Base-by-base conservation (phyloP, 2,888 invertebrate species). In the Tinea trinotella region DNA sequence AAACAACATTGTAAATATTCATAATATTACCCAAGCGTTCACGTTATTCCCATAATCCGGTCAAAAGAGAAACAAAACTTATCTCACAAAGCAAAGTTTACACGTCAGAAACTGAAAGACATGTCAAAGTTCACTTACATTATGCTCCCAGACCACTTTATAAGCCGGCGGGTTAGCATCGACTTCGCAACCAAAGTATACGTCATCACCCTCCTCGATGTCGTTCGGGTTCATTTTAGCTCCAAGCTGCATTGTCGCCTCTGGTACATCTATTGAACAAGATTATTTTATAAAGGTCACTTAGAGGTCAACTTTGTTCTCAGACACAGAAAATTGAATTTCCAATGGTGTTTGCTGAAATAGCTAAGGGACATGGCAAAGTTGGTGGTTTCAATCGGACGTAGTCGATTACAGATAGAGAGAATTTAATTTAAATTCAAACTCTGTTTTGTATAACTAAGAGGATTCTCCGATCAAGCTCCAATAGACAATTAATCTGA, bases 101-200 rank as follows among this genome's bases (percentile, higher is more conserved):
- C 46, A 17, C 46, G 19, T 46, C 46, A 9, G 46, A 46, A 46
- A 46, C 46, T 46, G 46, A 19, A 19, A 46, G 46, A 17, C 19
- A 46, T 19, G 46, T 46, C 46, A 46, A 46, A 46, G 46, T 46
- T 46, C 46, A 78, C 86, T 85, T 62, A 87, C 87, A 60, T 86
- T 82, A 62, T 87, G 86, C 60, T 86, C 85, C 87, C 87, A 87
- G 59, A 84, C 69, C 59, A 87, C 80, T 78, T 87, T 87, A 67
- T 86, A 86, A 58, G 83, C 82, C 20, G 82, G 78, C 10, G 87
- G 87, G 65, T 87, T 84, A 59, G 86, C 85, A 61, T 80, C 81
- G 54, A 87, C 84, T 56, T 74, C 74, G 61, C 87, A 87, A 53
- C 69, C 79, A 61, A 87, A 87, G 63, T 85, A 86, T 13, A 87